phyloP scores from a whole-genome alignment of 2,888 invertebrate genomes.

The Marasmarcha lunaedactyla region DNA sequence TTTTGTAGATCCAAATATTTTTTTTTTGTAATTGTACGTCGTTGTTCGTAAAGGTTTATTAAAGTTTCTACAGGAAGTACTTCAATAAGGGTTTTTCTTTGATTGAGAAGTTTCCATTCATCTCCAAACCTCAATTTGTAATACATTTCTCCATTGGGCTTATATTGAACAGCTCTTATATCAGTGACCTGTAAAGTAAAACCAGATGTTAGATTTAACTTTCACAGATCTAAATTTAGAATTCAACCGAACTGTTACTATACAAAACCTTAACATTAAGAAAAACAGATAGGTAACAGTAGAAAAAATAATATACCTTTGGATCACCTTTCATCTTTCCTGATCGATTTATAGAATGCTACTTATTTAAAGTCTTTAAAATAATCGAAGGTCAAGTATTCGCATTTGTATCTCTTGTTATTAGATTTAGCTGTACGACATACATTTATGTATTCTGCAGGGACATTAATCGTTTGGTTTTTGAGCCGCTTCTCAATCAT shows the following conservation, averaged over 20 bases:
- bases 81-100: no score
- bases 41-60: constrained; percentile 4
- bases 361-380: constrained; percentile 6
- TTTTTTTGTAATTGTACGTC: constrained; percentile 5
- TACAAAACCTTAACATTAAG: no score
- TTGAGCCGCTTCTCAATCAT: constrained; percentile 13
- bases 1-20: constrained; percentile 7
- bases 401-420: not conserved
- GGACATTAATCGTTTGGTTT: constrained; percentile 2
- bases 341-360: constrained; percentile 8
- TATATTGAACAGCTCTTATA: constrained; percentile 3
- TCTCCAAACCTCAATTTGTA: constrained; percentile 6
- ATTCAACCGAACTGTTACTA: no score
- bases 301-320: constrained; percentile 6
- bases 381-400: constrained; percentile 3
- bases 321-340: constrained; percentile 9
- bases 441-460: not conserved
- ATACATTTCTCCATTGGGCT: not conserved
- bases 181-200: constrained; percentile 8
- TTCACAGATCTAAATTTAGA: no score
- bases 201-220: not conserved
- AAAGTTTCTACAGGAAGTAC: constrained; percentile 3
- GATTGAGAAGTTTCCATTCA: constrained; percentile 7
- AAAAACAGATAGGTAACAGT: no score
- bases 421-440: not conserved